phyloP scores from a whole-genome alignment of 2,888 invertebrate genomes.

The Perdita meconis region DNA sequence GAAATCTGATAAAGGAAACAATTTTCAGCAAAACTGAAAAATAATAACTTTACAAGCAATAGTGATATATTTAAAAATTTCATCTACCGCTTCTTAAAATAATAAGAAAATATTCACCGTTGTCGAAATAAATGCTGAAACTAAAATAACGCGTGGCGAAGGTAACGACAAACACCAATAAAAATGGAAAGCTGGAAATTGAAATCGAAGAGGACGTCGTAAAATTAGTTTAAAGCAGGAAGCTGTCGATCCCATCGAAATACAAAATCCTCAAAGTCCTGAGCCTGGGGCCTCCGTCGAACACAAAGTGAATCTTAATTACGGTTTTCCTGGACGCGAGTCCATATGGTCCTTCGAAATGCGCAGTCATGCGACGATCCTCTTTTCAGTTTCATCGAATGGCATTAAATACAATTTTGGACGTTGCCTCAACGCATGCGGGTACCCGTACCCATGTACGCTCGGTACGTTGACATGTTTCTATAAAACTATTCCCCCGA shows the following conservation, averaged over 20 bases:
- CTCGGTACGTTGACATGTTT: constrained; percentile 37
- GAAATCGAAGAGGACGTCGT: neutral
- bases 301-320: constrained; percentile 52
- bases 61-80: no score
- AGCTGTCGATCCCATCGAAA: constrained; percentile 23
- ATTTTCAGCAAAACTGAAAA: no score
- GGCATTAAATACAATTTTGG: constrained; percentile 36
- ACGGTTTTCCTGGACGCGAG: constrained; percentile 39
- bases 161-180: neutral
- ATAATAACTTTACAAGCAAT: no score
- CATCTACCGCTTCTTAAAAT: neutral
- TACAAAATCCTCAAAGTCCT: neutral
- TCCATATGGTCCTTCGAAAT: neutral
- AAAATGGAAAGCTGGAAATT: neutral
- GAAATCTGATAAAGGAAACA: no score
- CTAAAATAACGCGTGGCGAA: no score
- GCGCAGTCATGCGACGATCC: neutral
- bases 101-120: no score
- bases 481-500: neutral
- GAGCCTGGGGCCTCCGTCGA: neutral
- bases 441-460: constrained; percentile 62
- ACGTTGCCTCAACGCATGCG: constrained; percentile 44
- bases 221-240: constrained; percentile 21
- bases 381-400: constrained; percentile 35
- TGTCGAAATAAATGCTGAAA: no score